These are phyloP conservation scores for Penaeus japonicus DNA, from an alignment of 1,140 invertebrate species.

Conservation along the genomic window DNA sequence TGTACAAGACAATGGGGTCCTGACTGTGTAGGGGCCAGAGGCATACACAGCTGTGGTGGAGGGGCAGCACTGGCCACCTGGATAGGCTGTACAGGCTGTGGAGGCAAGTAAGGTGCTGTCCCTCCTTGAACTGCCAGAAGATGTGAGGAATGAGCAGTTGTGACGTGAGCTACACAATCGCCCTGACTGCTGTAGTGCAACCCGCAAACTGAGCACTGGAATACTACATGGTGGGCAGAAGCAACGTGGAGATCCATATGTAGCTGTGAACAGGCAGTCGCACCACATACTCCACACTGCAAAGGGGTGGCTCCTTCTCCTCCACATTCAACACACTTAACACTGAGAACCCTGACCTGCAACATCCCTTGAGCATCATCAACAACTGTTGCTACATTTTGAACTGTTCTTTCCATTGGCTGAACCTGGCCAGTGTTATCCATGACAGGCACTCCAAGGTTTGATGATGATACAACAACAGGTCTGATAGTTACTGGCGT, in stretches of 20 bases:
- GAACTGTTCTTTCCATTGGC: neutral
- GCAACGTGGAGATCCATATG: constrained; percentile 28
- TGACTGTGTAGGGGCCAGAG: neutral
- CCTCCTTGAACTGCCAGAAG: constrained; percentile 28
- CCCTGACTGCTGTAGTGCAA: constrained; percentile 31
- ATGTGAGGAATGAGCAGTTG: constrained; percentile 11
- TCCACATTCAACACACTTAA: neutral
- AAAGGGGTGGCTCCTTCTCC: neutral
- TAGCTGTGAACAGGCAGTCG: neutral
- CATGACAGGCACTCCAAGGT: neutral
- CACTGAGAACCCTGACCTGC: neutral
- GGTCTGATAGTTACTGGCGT: neutral
- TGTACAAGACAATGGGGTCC: constrained; percentile 8
- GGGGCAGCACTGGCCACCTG: neutral
- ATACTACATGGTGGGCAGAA: constrained; percentile 23
- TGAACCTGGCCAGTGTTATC: neutral
- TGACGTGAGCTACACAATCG: constrained; percentile 23
- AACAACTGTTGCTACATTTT: neutral
- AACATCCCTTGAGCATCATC: neutral
- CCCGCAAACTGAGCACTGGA: constrained; percentile 43
- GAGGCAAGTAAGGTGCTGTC: neutral
- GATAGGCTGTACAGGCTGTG: neutral
- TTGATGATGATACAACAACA: neutral
- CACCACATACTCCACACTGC: neutral
- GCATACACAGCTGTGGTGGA: neutral